These are phyloP conservation scores for Mastomys natalensis DNA, from an alignment of 2,113 vertebrate genomes.

Conservation along the genomic window DNA sequence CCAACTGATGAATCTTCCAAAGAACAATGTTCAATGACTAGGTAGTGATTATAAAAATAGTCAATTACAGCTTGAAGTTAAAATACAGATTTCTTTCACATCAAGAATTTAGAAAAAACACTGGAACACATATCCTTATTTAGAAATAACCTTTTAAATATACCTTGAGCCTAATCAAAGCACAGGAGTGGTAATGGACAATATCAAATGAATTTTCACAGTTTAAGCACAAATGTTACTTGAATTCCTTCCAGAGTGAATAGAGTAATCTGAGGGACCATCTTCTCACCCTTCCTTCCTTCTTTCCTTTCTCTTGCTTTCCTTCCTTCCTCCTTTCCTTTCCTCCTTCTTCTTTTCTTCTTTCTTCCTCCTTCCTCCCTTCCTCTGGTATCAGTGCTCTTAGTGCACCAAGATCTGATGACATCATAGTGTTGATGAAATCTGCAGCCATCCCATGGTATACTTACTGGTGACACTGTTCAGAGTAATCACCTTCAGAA, in stretches of 20 bases:
- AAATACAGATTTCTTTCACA: neutral
- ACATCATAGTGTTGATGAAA: neutral
- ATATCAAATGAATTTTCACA: neutral
- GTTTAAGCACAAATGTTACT: neutral
- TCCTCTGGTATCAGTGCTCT: neutral
- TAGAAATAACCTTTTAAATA: constrained; percentile 2
- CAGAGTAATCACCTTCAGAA: neutral
- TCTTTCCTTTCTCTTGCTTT: neutral
- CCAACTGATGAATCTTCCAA: neutral
- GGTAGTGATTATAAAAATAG: neutral
- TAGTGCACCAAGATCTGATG: neutral
- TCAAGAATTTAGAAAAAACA: neutral
- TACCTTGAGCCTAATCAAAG: neutral
- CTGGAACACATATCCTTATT: neutral
- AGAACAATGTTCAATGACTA: constrained; percentile 4
- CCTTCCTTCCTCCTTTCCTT: neutral
- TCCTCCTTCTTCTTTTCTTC: neutral
- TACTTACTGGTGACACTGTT: neutral
- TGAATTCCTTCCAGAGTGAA: neutral
- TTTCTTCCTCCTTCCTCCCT: neutral
- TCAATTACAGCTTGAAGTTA: neutral
- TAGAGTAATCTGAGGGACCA: fast-evolving
- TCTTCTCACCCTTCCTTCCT: neutral
- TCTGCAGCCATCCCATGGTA: no score
- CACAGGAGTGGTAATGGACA: neutral